phyloP scores from a whole-genome alignment of 2,888 invertebrate genomes.

The Anthrax anthrax region DNA sequence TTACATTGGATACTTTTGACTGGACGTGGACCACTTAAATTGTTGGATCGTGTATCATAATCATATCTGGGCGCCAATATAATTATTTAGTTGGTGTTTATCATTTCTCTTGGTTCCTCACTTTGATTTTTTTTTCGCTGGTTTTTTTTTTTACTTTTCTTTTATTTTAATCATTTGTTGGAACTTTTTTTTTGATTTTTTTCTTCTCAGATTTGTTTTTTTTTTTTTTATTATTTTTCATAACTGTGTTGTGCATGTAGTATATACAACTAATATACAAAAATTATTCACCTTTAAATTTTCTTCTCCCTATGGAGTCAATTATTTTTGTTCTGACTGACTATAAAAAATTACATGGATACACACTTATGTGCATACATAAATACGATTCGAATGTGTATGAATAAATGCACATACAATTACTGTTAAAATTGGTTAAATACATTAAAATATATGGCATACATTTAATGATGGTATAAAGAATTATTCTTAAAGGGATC shows the following conservation, averaged over 20 bases:
- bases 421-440: too few species aligned
- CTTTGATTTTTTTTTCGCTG: neutral
- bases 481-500: too few species aligned
- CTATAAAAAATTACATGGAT: too few species aligned
- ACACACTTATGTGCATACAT: too few species aligned
- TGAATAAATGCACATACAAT: neutral
- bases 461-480: too few species aligned
- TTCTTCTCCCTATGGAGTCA: neutral
- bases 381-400: too few species aligned
- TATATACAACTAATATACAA: too few species aligned
- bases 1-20: neutral
- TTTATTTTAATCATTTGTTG: neutral
- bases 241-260: neutral
- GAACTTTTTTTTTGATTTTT: neutral
- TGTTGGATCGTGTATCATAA: slow-evolving; percentile 12
- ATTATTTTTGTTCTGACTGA: neutral
- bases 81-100: slow-evolving; percentile 14
- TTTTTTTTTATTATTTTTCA: neutral
- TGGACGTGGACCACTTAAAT: slow-evolving; percentile 6
- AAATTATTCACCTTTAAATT: too few species aligned
- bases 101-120: slow-evolving; percentile 9
- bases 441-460: too few species aligned
- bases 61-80: slow-evolving; percentile 14
- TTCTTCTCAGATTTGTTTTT: neutral
- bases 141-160: neutral